Evolutionary conservation across 2,888 invertebrate genomes (phyloP), one percentile per base, ranked within the genome.

Genomic region (Cistogaster globosa): DNA sequence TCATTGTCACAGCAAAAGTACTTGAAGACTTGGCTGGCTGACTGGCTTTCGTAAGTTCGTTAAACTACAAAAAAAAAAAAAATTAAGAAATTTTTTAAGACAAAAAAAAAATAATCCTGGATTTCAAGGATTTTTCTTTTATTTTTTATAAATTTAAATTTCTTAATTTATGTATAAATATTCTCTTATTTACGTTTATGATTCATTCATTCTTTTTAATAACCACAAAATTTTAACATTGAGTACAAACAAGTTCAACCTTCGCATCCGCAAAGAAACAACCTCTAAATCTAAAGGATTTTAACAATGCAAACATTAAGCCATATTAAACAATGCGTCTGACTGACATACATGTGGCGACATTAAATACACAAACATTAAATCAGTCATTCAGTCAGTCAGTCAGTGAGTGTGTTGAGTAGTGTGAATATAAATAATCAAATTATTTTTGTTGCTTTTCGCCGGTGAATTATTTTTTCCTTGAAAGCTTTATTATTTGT

Each of bases 371-470:
- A 55, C 32, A 69, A 77, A 69, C 63, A 78, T 55, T 69, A 53
- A 45, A 42, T 55, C 74, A 74, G 45, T 55, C 74, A 53, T 3
- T 32, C 32, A 32, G 32, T 32, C 32, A 32, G 2, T 32, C 8
- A 32, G 32, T 32, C 32, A 32, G 32, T 32, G 26, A 26, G 42
- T 42, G 67, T 55, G 68, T 14, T n/a, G 53, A 55, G 67, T 58
- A 74, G 60, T 65, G 45, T 68, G 36, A 68, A 74, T 78, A 74
- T 85, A 81, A 81, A 85, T 85, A 81, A 81, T 42, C 48, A 78
- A 81, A 85, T 77, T 62, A 69, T 72, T 76, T 36, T 38, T 62
- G 38, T 48, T 62, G 36, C n/a, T 69, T 55, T 80, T 53, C 48
- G 48, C 67, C 55, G n/a, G 74, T 74, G 62, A 68, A 48, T 81